phyloP scores from a whole-genome alignment of 2,797 vertebrate species.

The Lagorchestes hirsutus region DNA sequence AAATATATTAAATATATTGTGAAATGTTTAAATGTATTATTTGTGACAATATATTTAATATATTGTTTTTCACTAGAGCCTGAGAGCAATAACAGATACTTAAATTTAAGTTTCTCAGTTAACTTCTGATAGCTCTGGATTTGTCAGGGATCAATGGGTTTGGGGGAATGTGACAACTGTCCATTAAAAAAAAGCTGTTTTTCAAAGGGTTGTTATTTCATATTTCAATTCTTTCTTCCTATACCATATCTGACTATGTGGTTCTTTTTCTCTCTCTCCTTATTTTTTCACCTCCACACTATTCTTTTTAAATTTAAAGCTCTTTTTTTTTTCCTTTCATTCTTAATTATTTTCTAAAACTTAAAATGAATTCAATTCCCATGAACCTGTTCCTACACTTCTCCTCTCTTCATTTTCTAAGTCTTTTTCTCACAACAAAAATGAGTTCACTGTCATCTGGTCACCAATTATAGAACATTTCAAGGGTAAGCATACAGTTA shows the following conservation, averaged over 20 bases:
- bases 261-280: not conserved
- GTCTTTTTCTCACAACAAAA: not conserved
- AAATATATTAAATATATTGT: not conserved
- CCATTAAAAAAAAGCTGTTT: not conserved
- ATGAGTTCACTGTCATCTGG: not conserved
- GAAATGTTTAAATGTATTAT: not conserved
- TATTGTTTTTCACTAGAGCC: not conserved
- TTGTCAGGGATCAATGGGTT: not conserved
- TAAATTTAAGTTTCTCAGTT: conserved; percentile 9
- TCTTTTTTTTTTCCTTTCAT: not conserved
- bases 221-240: not conserved
- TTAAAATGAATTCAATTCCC: conserved; percentile 21
- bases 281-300: not conserved
- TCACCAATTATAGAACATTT: not conserved
- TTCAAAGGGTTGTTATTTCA: not conserved
- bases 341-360: not conserved
- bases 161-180: not conserved
- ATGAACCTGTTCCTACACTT: not conserved
- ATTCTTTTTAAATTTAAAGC: not conserved
- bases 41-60: not conserved
- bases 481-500: not conserved
- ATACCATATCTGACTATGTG: not conserved
- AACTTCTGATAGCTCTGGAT: conserved; percentile 29
- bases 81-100: conserved; percentile 44
- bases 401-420: not conserved